These are phyloP conservation scores for Ptyas mucosa DNA, from an alignment of 2,113 vertebrate species.

Conservation along the genomic window DNA sequence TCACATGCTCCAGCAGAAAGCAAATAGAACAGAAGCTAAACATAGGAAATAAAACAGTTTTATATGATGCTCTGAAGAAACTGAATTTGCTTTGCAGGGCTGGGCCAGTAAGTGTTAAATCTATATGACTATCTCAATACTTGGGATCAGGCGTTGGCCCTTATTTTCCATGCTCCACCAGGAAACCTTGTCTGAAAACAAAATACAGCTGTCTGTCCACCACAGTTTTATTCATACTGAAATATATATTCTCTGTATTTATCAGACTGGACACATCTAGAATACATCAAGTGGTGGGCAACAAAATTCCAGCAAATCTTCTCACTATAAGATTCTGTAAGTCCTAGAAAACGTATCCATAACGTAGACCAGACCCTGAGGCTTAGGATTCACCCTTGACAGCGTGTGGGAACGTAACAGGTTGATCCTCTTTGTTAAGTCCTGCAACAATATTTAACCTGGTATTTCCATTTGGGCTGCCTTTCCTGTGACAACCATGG, in stretches of 20 bases:
- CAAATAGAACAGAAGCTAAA: constrained; percentile 24
- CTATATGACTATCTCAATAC: constrained; percentile 32
- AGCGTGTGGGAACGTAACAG: neutral
- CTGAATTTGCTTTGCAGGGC: constrained; percentile 53
- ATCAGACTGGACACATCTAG: neutral
- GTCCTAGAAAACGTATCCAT: neutral
- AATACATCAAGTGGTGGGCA: neutral
- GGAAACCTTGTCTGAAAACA: neutral
- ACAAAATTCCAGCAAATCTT: neutral
- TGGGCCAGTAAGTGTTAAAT: constrained; percentile 20
- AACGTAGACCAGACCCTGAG: neutral
- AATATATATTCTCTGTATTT: neutral
- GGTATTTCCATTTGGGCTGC: neutral
- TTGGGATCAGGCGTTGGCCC: constrained; percentile 10
- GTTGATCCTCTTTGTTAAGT: neutral
- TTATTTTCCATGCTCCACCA: neutral
- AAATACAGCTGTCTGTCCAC: neutral
- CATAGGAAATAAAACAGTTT: constrained; percentile 55
- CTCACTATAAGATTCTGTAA: neutral
- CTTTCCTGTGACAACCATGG: neutral
- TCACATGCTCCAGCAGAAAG: constrained; percentile 34
- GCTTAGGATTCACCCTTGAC: neutral
- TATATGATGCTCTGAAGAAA: constrained; percentile 42
- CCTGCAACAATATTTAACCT: neutral
- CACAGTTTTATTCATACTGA: neutral